Conservation (phyloP, 2,888 invertebrate species). For the Teinopalpus imperialis region DNA sequence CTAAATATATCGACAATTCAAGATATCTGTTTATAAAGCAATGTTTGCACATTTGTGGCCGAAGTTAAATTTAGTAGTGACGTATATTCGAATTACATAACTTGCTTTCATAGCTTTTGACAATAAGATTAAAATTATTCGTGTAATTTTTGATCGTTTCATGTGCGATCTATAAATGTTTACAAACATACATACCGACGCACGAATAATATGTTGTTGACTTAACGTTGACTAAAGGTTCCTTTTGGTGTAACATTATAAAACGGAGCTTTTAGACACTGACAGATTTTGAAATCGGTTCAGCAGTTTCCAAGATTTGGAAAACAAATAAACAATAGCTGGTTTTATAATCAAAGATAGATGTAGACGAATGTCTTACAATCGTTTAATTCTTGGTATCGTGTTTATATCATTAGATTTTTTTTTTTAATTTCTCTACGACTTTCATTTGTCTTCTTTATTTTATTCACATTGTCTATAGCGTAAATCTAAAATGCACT, state of each 20-base stretch:
- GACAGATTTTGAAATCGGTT: constrained; percentile 4
- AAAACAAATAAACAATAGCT: constrained; percentile 12
- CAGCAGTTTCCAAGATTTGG: constrained; percentile 8
- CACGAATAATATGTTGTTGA: neutral
- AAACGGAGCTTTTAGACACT: constrained; percentile 10
- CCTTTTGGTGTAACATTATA: constrained; percentile 1
- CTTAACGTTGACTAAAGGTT: neutral
- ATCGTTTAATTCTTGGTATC: too few relatives aligned
- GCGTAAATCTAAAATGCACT: too few relatives aligned
- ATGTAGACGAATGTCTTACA: neutral
- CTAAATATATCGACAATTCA: neutral
- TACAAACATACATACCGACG: constrained; percentile 1
- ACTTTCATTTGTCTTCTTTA: too few relatives aligned
- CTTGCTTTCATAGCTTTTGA: constrained; percentile 13
- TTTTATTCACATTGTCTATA: too few relatives aligned
- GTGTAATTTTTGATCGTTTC: constrained; percentile 1
- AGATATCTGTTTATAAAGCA: constrained; percentile 2
- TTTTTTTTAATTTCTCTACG: too few relatives aligned
- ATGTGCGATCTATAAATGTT: constrained; percentile 10
- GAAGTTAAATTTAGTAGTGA: constrained; percentile 18
- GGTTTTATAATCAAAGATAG: neutral
- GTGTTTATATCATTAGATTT: too few relatives aligned
- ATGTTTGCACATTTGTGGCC: constrained; percentile 1
- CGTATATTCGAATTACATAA: constrained; percentile 10
- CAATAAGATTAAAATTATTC: constrained; percentile 20